Evolutionary conservation across 2,113 vertebrate genomes (phyloP), one percentile per base, ranked within the genome.

Genomic region (Barbus barbus): DNA sequence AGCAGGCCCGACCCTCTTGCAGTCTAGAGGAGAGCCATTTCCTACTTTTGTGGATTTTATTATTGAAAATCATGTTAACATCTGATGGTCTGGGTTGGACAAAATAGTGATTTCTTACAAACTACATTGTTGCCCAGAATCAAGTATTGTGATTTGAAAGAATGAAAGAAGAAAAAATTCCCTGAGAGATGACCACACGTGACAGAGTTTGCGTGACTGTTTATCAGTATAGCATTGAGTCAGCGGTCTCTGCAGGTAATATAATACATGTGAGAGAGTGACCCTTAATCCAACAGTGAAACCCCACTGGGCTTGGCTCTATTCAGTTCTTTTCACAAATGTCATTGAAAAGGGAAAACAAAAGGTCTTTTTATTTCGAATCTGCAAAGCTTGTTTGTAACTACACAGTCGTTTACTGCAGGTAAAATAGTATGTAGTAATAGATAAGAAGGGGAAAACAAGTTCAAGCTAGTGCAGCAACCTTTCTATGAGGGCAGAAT

Each of bases 231-330:
- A n/a, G n/a, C n/a, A n/a, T n/a, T n/a, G n/a, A n/a, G n/a, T n/a
- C n/a, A n/a, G n/a, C n/a, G n/a, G 56, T 18, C 77, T 63, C 36
- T 63, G 61, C 56, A 9, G 33, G 77, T 79, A 79, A 79, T 44
- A 33, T 9, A 18, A 79, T 41, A 63, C 77, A 44, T 41, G 77
- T 79, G 77, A 63, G 77, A 60, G 5, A 78, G 22, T 41, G 51
- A n/a, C 18, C 9, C 20, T 0, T n/a, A 56, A 36, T 5, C 33
- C 33, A 36, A 36, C 4, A 36, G 33, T 36, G 33, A 36, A 38
- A 38, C 5, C 1, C 36, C 36, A 38, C 0, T 38, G 5, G 7
- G 5, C 5, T 38, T 6, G 5, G 9, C 14, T 74, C 24, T 53
- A 38, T 38, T n/a, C 65, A 22, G 5, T 20, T 31, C 1, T 20